phyloP scores from a whole-genome alignment of 2,797 vertebrate genomes.

The Characodon lateralis region DNA sequence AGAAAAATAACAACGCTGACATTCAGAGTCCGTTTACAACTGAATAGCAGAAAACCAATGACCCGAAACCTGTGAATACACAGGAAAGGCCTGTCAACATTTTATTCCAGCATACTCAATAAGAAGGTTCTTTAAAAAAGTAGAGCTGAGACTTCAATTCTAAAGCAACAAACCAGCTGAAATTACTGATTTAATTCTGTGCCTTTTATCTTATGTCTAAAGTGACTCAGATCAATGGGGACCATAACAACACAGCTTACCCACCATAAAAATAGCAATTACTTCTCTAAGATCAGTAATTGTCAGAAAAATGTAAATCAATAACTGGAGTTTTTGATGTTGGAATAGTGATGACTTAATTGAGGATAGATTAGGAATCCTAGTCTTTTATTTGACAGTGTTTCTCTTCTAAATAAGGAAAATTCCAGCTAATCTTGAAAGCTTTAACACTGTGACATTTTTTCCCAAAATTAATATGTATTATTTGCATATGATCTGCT shows the following conservation, averaged over 20 bases:
- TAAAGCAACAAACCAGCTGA: background rate
- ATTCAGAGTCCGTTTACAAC: background rate
- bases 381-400: background rate
- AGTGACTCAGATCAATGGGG: background rate
- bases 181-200: background rate
- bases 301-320: background rate
- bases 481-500: background rate
- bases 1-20: constrained; percentile 24
- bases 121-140: background rate
- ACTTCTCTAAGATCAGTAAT: background rate
- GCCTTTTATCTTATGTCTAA: background rate
- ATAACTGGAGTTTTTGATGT: background rate
- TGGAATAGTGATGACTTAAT: background rate
- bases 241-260: background rate
- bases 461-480: background rate
- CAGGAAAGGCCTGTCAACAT: background rate
- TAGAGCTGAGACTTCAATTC: no score
- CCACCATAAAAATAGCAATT: background rate
- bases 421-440: background rate
- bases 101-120: background rate
- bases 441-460: background rate
- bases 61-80: background rate
- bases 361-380: background rate
- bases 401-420: background rate
- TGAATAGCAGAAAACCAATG: background rate